Evolutionary conservation across 1,140 invertebrate genomes (phyloP), one percentile per base, ranked within the genome.

Genomic region (Trachymyrmex cornetzi): DNA sequence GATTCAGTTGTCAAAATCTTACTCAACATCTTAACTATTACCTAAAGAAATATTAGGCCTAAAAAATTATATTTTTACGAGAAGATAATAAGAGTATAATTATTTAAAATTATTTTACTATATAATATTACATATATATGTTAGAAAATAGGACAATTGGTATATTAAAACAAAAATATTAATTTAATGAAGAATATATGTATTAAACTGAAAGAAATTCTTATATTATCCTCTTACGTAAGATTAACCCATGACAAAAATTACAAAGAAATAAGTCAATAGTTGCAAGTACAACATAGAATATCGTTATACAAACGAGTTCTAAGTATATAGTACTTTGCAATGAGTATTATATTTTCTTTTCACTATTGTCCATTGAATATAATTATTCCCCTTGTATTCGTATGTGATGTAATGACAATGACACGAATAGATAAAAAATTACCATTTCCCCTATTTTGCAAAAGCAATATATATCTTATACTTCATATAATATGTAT

Each of bases 31-130:
- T 88, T 90, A 88, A 81, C 75, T 90, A 59, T 50, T 90, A 87
- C 61, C 90, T 91, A 88, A 30, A 91, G 77, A 90, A 87, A 53
- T 77, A 48, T 64, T 90, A 90, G 88, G 86, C 88, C 88, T 84
- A 86, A 67, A 38, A 61, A 24, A 87, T 87, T 84, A 75, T 79
- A 66, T 53, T 75, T 88, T 88, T 81, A 81, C 48, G 64, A 90
- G 59, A 88, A 75, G 38, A 90, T 88, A 77, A 90, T 79, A n/a
- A 72, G 55, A 80, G 1, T 53, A 67, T 14, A 55, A 69, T 57
- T 63, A 50, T 79, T 79, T 50, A 66, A 30, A 48, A 30, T 79
- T 48, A 48, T 79, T 48, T 79, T 63, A 38, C 22, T 81, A 81
- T 11, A 48, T 79, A 24, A 34, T 27, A 57, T 66, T 44, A 44